Evolutionary conservation across 2,797 vertebrate genomes (phyloP), one percentile per base, ranked within the genome.

Genomic region (Pithecia hirsuta): DNA sequence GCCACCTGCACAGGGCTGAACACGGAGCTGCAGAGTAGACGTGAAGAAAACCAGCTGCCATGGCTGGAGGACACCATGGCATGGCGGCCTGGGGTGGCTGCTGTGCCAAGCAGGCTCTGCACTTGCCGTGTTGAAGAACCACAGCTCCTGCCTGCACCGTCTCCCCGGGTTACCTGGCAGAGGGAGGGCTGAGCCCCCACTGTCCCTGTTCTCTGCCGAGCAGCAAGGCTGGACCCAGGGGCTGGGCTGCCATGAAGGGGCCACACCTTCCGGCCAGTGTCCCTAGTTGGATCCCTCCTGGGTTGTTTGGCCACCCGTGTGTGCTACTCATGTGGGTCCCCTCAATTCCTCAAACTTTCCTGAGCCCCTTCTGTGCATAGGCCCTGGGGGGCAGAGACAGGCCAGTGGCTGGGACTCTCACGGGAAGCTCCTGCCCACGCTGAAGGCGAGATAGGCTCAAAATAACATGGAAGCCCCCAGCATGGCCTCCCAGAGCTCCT

Each of bases 71-170:
- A 28, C 14, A 3, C 3, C 28, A 20, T 0, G 2, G 33, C 7
- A 1, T 15, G 7, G 41, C 28, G 4, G 30, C 26, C 41, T 1
- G 0, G 28, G 41, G 3, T 7, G 5, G 30, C 24, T 5, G 1
- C 64, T 26, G 36, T 3, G 26, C 9, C 24, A 0, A 26, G 24
- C 14, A 12, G 14, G 41, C 67, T 41, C 36, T 19, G 20, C 3
- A n/a, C 7, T 83, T 2, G 36, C 20, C 44, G n/a, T 52, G 9
- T 8, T 1, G 0, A 28, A n/a, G 46, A 30, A 28, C 6, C 17
- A 1, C 36, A 46, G 57, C 14, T 67, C 36, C 11, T 0, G 1
- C 33, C 7, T 19, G 5, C 5, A 20, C 28, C 7, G 1, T 9
- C 11, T 50, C 30, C 55, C 13, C 46, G 4, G 22, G 20, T 20